A percentile compares a stretch with the other conserved stretches of the same genome.
These are phyloP conservation scores for Prosopocoilus inquinatus DNA, from an alignment of 2,888 invertebrate species.

Conservation along the genomic window DNA sequence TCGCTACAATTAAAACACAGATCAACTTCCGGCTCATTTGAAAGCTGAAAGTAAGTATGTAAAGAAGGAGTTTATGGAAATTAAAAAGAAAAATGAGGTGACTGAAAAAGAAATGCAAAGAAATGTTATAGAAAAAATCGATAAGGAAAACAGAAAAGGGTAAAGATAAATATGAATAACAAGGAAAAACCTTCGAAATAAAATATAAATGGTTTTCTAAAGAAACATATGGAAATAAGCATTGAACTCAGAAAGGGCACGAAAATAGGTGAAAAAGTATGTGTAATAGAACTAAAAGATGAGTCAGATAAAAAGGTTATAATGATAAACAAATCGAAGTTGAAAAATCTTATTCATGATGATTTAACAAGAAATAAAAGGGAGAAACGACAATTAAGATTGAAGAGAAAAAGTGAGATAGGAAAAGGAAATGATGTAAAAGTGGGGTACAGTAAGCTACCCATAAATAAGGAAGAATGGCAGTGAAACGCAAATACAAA, in stretches of 20 bases:
- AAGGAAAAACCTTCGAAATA: too few relatives aligned
- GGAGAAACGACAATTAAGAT: background rate
- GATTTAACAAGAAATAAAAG: background rate
- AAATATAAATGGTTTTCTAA: background rate
- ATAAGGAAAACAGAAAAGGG: too few relatives aligned
- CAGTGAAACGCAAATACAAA: too few relatives aligned
- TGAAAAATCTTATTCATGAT: background rate
- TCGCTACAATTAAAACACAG: too few relatives aligned
- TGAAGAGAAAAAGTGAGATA: background rate
- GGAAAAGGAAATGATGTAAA: background rate
- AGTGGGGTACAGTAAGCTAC: background rate
- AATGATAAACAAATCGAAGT: background rate
- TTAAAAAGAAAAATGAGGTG: too few relatives aligned
- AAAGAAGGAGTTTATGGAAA: too few relatives aligned
- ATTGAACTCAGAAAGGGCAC: background rate
- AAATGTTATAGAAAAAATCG: too few relatives aligned
- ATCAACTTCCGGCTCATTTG: too few relatives aligned
- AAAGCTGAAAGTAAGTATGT: too few relatives aligned
- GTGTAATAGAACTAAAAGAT: background rate
- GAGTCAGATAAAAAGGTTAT: background rate
- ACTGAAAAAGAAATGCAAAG: too few relatives aligned
- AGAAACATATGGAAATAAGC: background rate
- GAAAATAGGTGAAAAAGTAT: background rate
- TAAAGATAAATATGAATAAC: too few relatives aligned
- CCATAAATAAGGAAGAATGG: too few relatives aligned